Percentiles rank a stretch among this genome's conserved stretches.
These are phyloP conservation scores for Bilobella aurantiaca DNA, from an alignment of 1,140 invertebrate species.

Conservation along the genomic window DNA sequence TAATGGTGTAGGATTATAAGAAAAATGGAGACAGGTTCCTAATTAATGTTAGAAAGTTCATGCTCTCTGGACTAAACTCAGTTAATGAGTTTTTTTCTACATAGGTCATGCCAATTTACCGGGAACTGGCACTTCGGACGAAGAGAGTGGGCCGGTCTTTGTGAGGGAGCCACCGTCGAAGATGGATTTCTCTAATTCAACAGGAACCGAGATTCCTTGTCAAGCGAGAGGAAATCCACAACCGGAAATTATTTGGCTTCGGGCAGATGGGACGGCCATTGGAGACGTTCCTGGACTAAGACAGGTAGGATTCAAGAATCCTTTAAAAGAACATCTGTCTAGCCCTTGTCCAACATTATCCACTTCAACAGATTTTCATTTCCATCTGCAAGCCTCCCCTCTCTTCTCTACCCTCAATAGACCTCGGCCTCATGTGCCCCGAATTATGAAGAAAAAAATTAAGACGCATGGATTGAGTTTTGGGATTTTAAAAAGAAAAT, in stretches of 20 bases:
- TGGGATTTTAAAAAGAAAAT: too few relatives aligned
- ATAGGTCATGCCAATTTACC: constrained; percentile 23
- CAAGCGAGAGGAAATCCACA: constrained; percentile 78
- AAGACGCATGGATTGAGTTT: too few relatives aligned
- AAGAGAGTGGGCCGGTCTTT: constrained; percentile 65
- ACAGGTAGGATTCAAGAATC: constrained; percentile 48
- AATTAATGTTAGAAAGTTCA: not conserved
- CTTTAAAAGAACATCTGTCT: too few relatives aligned
- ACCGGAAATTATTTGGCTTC: constrained; percentile 85
- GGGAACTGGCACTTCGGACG: constrained; percentile 46
- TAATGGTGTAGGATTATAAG: too few relatives aligned
- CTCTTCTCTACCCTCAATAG: too few relatives aligned
- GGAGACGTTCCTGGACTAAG: constrained; percentile 76
- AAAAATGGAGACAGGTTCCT: not conserved
- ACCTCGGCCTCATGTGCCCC: too few relatives aligned
- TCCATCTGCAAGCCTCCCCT: too few relatives aligned
- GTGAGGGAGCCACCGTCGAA: constrained; percentile 79
- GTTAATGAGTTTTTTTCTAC: constrained; percentile 5
- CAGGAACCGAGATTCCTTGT: constrained; percentile 83
- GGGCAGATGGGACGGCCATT: constrained; percentile 73
- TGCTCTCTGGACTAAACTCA: not conserved
- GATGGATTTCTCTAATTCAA: constrained; percentile 87
- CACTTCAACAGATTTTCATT: too few relatives aligned
- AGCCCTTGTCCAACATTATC: too few relatives aligned
- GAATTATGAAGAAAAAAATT: too few relatives aligned